Evolutionary conservation across 2,888 invertebrate genomes (phyloP).

Genomic region (Selenia dentaria): DNA sequence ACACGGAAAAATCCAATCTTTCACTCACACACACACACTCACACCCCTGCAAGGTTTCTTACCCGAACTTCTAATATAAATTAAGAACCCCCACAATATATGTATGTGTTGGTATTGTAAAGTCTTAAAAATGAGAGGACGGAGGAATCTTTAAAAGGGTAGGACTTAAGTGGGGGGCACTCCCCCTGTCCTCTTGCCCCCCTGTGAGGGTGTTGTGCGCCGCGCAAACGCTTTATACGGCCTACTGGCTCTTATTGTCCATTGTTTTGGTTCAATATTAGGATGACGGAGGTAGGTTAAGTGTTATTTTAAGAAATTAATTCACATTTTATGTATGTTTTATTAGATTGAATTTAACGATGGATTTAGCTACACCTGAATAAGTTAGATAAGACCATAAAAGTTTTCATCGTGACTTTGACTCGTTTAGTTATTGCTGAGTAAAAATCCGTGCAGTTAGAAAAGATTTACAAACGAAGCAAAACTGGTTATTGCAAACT

Average conservation of each 20-base stretch:
- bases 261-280: conserved; percentile 79
- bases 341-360: conserved; percentile 29
- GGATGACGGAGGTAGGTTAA: conserved; percentile 71
- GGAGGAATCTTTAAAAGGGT: conserved; percentile 83
- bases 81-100: conserved; percentile 65
- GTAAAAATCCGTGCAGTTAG: conserved; percentile 1
- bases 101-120: conserved; percentile 80
- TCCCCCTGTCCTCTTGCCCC: conserved; percentile 54
- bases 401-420: conserved; percentile 11
- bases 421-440: conserved; percentile 4
- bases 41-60: conserved; percentile 36
- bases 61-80: conserved; percentile 57
- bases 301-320: conserved; percentile 67
- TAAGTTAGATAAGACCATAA: conserved; percentile 14
- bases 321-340: conserved; percentile 34
- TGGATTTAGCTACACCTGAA: conserved; percentile 21
- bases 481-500: conserved; percentile 4
- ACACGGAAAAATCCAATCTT: conserved; percentile 82
- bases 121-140: conserved; percentile 84
- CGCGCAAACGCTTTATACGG: conserved; percentile 76
- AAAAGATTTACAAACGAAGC: conserved; percentile 12
- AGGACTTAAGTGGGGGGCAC: conserved; percentile 76
- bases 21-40: conserved; percentile 47
- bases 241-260: conserved; percentile 76
- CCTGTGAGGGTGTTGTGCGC: conserved; percentile 48